phyloP scores from a whole-genome alignment of 2,797 vertebrate genomes.

The Lateolabrax maculatus region DNA sequence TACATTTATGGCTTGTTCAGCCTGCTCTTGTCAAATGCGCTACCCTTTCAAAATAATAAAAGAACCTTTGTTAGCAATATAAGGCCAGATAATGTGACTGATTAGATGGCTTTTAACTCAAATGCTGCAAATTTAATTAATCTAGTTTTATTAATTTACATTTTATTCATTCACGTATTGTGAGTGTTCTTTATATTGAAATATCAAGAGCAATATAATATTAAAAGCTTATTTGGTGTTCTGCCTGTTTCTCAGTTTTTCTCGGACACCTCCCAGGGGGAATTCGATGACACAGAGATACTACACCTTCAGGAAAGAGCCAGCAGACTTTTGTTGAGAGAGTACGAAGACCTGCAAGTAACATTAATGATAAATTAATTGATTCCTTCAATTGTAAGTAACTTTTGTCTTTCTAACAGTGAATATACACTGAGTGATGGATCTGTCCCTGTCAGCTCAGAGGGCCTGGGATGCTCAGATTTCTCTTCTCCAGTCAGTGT shows the following conservation, averaged over 20 bases:
- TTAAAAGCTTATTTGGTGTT: neutral
- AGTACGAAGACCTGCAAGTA: slow-evolving; percentile 71
- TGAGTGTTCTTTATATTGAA: neutral
- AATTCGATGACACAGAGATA: slow-evolving; percentile 84
- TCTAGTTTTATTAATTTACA: neutral
- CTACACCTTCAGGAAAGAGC: slow-evolving; percentile 88
- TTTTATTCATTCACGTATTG: neutral
- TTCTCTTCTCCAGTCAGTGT: slow-evolving; percentile 75
- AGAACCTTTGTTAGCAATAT: neutral
- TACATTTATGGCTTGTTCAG: slow-evolving; percentile 33
- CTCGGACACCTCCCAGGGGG: slow-evolving; percentile 78
- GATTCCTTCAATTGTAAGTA: neutral
- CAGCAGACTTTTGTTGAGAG: slow-evolving; percentile 84
- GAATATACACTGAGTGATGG: slow-evolving; percentile 69
- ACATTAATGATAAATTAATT: neutral
- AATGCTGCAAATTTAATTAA: slow-evolving; percentile 3
- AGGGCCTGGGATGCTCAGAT: slow-evolving; percentile 81
- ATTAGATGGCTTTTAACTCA: neutral
- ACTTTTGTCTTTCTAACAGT: slow-evolving; percentile 65
- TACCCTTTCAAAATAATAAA: neutral
- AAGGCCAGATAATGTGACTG: neutral
- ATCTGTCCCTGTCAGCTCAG: slow-evolving; percentile 82
- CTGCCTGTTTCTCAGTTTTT: slow-evolving; percentile 60
- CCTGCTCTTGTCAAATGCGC: slow-evolving; percentile 4
- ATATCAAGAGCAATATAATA: neutral